These are phyloP conservation scores for Drosophila auraria DNA, from an alignment of 1,140 invertebrate genomes.

Conservation along the genomic window DNA sequence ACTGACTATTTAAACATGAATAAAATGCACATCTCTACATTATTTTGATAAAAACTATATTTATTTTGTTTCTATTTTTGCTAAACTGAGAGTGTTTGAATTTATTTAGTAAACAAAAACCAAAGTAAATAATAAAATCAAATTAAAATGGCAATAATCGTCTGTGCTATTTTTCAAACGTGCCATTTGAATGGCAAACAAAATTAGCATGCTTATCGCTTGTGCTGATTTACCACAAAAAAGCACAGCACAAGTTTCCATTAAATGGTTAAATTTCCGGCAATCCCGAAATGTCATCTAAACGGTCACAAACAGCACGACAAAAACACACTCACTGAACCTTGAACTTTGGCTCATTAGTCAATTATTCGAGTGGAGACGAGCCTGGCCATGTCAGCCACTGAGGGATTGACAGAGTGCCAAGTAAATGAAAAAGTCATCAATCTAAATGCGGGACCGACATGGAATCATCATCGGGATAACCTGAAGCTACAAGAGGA, in stretches of 20 bases:
- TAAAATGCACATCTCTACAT: neutral
- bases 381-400: conserved; percentile 5
- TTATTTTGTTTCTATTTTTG: no score
- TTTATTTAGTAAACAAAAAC: neutral
- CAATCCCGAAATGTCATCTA: conserved; percentile 33
- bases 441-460: conserved; percentile 30
- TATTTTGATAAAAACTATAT: neutral
- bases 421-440: conserved; percentile 47
- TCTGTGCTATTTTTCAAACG: neutral
- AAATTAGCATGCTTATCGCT: conserved; percentile 14
- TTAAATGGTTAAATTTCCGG: conserved; percentile 2
- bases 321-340: conserved; percentile 32
- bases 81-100: neutral
- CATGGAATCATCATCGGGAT: neutral
- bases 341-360: conserved; percentile 51
- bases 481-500: conserved; percentile 21
- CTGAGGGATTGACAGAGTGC: conserved; percentile 27
- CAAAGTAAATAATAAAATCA: neutral
- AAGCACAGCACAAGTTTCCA: conserved; percentile 10
- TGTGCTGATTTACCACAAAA: conserved; percentile 17
- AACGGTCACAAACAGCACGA: conserved; percentile 6
- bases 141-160: neutral
- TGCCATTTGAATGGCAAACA: neutral
- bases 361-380: conserved; percentile 27
- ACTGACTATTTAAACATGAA: neutral